Evolutionary conservation across 2,888 invertebrate genomes (phyloP).

Genomic region (Rotaria macrura): DNA sequence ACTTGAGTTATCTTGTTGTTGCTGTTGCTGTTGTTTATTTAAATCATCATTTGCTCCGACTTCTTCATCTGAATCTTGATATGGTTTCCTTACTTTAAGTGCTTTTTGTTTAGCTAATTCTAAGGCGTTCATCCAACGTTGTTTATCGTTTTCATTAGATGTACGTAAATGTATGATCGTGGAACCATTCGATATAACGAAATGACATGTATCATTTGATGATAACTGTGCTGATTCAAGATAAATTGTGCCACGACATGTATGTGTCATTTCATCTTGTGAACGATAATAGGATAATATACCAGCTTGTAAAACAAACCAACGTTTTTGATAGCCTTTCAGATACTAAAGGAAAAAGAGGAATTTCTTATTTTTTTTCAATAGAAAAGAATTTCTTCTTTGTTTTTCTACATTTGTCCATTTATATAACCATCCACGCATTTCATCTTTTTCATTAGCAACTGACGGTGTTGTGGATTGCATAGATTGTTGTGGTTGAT

Average conservation of each 20-base stretch:
- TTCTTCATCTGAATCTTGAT: slow-evolving; percentile 37
- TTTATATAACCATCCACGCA: slow-evolving; percentile 32
- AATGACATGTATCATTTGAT: slow-evolving; percentile 83
- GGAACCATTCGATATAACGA: slow-evolving; percentile 89
- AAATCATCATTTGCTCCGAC: neutral
- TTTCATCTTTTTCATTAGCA: slow-evolving; percentile 21
- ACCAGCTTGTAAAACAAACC: slow-evolving; percentile 97
- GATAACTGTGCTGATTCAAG: slow-evolving; percentile 89
- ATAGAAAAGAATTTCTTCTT: too few relatives aligned
- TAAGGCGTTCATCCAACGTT: slow-evolving; percentile 90
- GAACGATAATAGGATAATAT: slow-evolving; percentile 68
- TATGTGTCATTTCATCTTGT: slow-evolving; percentile 90
- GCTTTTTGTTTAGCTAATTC: slow-evolving; percentile 76
- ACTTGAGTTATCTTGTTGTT: slow-evolving; percentile 38
- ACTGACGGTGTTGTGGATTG: neutral
- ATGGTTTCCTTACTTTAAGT: neutral
- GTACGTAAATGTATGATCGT: slow-evolving; percentile 86
- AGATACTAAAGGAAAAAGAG: neutral
- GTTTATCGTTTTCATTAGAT: slow-evolving; percentile 83
- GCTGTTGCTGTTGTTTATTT: slow-evolving; percentile 21
- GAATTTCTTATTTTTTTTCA: too few relatives aligned
- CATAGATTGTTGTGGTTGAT: neutral
- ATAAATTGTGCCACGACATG: slow-evolving; percentile 92
- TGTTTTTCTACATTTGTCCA: slow-evolving; percentile 26
- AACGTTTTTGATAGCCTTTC: slow-evolving; percentile 79